A percentile compares a stretch with the other conserved stretches of the same genome.
These are phyloP conservation scores for Myotis davidii DNA, from an alignment of 2,113 vertebrate species.

Conservation along the genomic window DNA sequence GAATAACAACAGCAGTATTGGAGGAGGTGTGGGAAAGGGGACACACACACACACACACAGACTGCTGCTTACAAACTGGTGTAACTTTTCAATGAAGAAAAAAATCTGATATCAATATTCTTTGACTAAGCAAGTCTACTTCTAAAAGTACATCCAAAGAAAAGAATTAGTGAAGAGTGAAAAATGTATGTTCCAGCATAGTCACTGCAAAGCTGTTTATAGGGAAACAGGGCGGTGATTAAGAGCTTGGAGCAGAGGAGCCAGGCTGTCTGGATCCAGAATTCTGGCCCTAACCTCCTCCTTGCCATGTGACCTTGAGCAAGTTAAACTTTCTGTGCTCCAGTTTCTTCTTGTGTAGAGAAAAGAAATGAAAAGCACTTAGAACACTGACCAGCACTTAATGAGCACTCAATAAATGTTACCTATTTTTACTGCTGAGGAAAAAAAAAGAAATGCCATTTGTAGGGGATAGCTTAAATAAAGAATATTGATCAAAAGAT, in stretches of 20 bases:
- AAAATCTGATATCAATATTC: not conserved
- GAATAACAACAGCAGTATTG: not conserved
- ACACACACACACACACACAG: not conserved
- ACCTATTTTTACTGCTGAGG: not conserved
- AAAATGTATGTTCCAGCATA: constrained; percentile 50
- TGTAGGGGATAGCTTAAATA: not conserved
- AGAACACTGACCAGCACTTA: not conserved
- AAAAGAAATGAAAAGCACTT: constrained; percentile 12
- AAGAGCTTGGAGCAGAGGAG: constrained; percentile 45
- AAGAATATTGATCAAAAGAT: constrained; percentile 9
- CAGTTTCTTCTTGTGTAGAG: not conserved
- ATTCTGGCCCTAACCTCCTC: not conserved
- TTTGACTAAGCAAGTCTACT: not conserved
- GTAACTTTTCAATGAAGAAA: not conserved
- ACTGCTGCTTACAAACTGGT: not conserved
- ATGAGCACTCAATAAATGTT: not conserved
- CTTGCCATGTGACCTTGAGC: not conserved
- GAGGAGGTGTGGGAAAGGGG: not conserved
- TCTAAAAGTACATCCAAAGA: constrained; percentile 23
- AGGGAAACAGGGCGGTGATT: constrained; percentile 32
- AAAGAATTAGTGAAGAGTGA: constrained; percentile 53
- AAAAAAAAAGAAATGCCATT: not conserved
- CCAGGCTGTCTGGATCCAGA: constrained; percentile 50
- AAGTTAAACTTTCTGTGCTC: constrained; percentile 24
- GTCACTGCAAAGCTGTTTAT: not conserved